These are phyloP conservation scores for Cataglyphis cursor DNA, from an alignment of 2,888 invertebrate species.

Conservation along the genomic window DNA sequence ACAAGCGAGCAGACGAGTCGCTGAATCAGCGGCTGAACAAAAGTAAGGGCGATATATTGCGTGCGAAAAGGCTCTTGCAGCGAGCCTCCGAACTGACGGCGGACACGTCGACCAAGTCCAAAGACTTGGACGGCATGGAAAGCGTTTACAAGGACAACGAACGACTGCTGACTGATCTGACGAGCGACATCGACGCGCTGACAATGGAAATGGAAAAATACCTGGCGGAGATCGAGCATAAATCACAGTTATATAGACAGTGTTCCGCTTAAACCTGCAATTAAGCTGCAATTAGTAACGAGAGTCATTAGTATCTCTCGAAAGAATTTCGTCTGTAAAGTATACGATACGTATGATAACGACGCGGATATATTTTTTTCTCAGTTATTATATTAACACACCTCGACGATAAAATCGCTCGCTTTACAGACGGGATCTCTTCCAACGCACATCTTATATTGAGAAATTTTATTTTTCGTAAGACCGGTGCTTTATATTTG, in stretches of 20 bases:
- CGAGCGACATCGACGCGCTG: constrained; percentile 89
- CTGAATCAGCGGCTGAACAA: constrained; percentile 91
- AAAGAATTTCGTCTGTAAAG: constrained; percentile 15
- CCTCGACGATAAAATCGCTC: constrained; percentile 7
- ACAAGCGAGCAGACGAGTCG: constrained; percentile 91
- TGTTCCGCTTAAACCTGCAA: constrained; percentile 85
- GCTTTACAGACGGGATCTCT: background rate
- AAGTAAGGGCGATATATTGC: constrained; percentile 92
- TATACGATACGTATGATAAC: background rate
- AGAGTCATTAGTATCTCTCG: background rate
- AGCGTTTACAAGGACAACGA: constrained; percentile 91
- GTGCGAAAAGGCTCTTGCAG: constrained; percentile 92
- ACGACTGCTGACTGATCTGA: constrained; percentile 88
- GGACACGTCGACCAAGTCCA: constrained; percentile 92
- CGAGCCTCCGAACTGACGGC: constrained; percentile 94
- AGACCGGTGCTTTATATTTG: constrained; percentile 45
- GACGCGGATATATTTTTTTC: background rate
- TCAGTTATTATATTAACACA: constrained; percentile 26
- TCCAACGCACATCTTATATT: background rate
- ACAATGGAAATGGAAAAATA: constrained; percentile 90
- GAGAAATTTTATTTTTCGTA: constrained; percentile 9
- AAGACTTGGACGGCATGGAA: constrained; percentile 91
- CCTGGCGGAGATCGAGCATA: constrained; percentile 89
- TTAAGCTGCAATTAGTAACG: background rate
- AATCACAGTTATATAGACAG: constrained; percentile 89